phyloP scores from a whole-genome alignment of 2,113 vertebrate species.

The Talpa occidentalis region DNA sequence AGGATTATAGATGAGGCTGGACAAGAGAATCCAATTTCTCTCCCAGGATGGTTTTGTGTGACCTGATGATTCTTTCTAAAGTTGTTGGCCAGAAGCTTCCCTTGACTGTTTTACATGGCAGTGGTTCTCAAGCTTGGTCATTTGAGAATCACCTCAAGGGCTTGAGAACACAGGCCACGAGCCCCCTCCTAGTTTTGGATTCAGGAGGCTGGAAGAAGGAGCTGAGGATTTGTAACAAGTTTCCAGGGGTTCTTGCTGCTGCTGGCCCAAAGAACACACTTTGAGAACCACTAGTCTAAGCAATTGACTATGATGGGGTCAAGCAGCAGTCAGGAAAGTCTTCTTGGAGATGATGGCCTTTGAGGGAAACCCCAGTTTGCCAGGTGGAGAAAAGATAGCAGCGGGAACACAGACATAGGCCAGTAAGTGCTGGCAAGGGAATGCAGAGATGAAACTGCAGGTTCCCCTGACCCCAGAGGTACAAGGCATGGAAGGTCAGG shows the following conservation, averaged over 20 bases:
- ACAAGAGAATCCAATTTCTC: not conserved
- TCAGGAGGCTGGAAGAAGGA: not conserved
- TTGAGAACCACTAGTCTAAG: not conserved
- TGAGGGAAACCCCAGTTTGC: not conserved
- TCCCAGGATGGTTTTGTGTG: not conserved
- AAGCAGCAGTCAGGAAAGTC: not conserved
- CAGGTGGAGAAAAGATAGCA: not conserved
- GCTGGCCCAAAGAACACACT: not conserved
- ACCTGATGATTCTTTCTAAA: not conserved
- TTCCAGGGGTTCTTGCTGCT: too few relatives aligned
- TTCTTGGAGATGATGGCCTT: not conserved
- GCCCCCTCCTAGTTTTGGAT: not conserved
- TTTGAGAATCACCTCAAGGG: not conserved
- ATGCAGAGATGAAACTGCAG: fast-evolving
- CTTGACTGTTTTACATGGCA: not conserved
- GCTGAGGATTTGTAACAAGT: not conserved
- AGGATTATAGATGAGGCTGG: not conserved
- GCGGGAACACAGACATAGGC: too few relatives aligned
- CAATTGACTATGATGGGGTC: not conserved
- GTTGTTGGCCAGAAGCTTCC: not conserved
- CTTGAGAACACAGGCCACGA: not conserved
- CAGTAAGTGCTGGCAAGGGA: not conserved
- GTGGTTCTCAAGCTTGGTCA: not conserved
- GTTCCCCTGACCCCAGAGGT: not conserved
- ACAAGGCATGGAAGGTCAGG: fast-evolving